These are phyloP conservation scores for Marisa cornuarietis DNA, from an alignment of 1,140 invertebrate genomes.

Conservation along the genomic window DNA sequence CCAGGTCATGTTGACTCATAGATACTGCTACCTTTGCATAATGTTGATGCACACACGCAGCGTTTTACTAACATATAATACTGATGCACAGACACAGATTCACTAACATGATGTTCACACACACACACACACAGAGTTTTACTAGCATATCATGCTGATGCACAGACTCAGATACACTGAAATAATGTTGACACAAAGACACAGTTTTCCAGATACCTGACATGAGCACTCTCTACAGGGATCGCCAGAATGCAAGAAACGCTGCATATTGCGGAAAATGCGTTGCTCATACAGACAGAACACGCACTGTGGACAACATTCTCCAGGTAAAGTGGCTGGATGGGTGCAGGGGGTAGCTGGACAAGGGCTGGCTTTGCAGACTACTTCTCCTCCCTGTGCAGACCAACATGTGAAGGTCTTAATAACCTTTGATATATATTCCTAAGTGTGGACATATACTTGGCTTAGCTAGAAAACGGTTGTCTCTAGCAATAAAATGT, in stretches of 20 bases:
- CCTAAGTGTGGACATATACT: background rate
- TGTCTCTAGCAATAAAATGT: background rate
- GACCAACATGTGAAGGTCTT: background rate
- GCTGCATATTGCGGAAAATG: constrained; percentile 52
- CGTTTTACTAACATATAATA: too few species aligned
- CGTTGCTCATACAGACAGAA: constrained; percentile 53
- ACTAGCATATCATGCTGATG: too few species aligned
- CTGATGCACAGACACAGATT: too few species aligned
- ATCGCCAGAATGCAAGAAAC: constrained; percentile 43
- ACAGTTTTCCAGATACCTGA: constrained; percentile 29
- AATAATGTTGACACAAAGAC: too few species aligned
- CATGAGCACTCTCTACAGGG: constrained; percentile 42
- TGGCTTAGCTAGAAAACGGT: background rate
- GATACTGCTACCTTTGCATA: too few species aligned
- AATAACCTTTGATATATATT: background rate
- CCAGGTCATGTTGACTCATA: too few species aligned
- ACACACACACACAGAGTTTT: too few species aligned
- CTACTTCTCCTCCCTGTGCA: constrained; percentile 49
- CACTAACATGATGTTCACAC: too few species aligned
- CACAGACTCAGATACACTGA: too few species aligned
- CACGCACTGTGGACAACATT: constrained; percentile 58
- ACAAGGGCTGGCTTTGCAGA: constrained; percentile 46
- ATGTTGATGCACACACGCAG: too few species aligned
- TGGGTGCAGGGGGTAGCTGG: constrained; percentile 42
- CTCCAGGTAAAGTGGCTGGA: constrained; percentile 47